phyloP scores from a whole-genome alignment of 1,140 invertebrate genomes.

The Medauroidea extradentata region DNA sequence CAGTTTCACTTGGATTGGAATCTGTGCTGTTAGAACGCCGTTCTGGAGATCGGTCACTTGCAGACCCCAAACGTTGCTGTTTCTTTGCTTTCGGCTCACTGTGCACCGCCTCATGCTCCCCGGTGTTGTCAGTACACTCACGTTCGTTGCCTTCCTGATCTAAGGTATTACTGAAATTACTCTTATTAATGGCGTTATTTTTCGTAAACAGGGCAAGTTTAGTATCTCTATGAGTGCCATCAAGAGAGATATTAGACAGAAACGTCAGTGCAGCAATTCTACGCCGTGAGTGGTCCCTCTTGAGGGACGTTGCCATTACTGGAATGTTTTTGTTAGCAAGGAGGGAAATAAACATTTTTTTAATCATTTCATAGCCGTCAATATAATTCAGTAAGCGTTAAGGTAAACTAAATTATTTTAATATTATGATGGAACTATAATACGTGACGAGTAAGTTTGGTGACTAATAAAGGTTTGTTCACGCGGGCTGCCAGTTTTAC shows the following conservation, averaged over 20 bases:
- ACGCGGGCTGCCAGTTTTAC: no score
- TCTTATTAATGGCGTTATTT: conserved; percentile 36
- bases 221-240: conserved; percentile 84
- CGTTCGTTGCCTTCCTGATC: conserved; percentile 2
- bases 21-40: conserved; percentile 2
- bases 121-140: not conserved
- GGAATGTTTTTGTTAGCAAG: no score
- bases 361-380: no score
- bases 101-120: not conserved
- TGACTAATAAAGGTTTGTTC: no score
- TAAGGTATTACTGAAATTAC: not conserved
- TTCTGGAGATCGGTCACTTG: conserved; percentile 4
- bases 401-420: no score
- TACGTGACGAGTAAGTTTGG: no score
- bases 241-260: conserved; percentile 89
- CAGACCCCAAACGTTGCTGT: not conserved
- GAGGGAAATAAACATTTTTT: no score
- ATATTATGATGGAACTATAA: no score
- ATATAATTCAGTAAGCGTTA: no score
- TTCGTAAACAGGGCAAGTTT: conserved; percentile 56
- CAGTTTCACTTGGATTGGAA: conserved; percentile 12
- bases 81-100: not conserved
- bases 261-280: conserved; percentile 85
- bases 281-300: conserved; percentile 58
- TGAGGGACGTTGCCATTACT: conserved; percentile 35